Conservation (phyloP, 2,888 invertebrate species). For the Melanchra persicariae region DNA sequence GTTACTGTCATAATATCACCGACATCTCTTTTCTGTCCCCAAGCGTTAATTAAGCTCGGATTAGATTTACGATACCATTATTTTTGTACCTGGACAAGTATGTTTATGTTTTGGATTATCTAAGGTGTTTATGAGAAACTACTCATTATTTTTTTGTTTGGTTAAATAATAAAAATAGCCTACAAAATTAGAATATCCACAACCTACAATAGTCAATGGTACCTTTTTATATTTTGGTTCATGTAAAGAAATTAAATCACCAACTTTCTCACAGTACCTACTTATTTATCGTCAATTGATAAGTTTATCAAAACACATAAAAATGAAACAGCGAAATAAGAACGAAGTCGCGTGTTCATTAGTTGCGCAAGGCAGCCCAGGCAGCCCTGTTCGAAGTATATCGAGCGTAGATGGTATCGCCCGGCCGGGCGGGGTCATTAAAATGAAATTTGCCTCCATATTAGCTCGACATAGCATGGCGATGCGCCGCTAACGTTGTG, state of each 20-base stretch:
- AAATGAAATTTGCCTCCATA: slow-evolving; percentile 88
- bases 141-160: too few relatives aligned
- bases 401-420: slow-evolving; percentile 82
- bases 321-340: slow-evolving; percentile 62
- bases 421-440: slow-evolving; percentile 81
- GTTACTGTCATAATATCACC: slow-evolving; percentile 19
- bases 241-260: not conserved
- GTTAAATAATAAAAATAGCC: not conserved
- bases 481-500: slow-evolving; percentile 58
- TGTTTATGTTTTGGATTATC: too few relatives aligned
- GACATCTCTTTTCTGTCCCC: slow-evolving; percentile 5
- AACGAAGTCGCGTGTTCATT: slow-evolving; percentile 56
- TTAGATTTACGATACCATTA: slow-evolving; percentile 20
- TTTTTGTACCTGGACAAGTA: not conserved
- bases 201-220: not conserved
- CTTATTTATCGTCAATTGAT: slow-evolving; percentile 28
- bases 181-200: not conserved
- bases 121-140: too few relatives aligned
- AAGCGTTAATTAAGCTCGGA: slow-evolving; percentile 22
- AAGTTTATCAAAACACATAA: slow-evolving; percentile 39
- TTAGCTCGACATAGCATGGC: slow-evolving; percentile 67
- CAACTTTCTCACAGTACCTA: not conserved
- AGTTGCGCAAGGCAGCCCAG: slow-evolving; percentile 66
- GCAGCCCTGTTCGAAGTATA: slow-evolving; percentile 77
- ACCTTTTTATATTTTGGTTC: not conserved